Evolutionary conservation across 2,113 vertebrate species (phyloP).

Genomic region (Nicator chloris): DNA sequence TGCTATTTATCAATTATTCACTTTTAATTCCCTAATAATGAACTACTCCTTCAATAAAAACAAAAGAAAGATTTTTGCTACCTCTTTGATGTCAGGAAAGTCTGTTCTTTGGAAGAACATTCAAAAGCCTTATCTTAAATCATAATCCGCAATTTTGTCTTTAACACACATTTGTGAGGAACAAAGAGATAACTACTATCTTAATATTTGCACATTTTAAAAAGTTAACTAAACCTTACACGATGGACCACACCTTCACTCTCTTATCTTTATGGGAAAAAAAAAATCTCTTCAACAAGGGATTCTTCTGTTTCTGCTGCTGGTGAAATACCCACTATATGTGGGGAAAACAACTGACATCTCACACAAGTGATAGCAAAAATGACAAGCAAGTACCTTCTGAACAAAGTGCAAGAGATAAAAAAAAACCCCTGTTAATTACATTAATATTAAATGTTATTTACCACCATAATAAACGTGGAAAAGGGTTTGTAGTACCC

Average conservation of each 20-base stretch:
- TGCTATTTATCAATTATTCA: not conserved
- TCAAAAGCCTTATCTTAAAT: not conserved
- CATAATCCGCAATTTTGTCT: not conserved
- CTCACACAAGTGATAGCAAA: not conserved
- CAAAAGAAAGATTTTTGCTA: not conserved
- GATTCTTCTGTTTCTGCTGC: not conserved
- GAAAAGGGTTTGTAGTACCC: not conserved
- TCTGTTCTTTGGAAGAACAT: not conserved
- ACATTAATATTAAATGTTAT: not conserved
- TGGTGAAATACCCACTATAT: not conserved
- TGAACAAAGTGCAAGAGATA: not conserved
- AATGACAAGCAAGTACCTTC: not conserved
- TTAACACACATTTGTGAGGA: not conserved
- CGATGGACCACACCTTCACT: not conserved
- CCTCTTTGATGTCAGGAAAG: not conserved
- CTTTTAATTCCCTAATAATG: not conserved
- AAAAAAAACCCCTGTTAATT: not conserved
- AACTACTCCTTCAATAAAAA: not conserved
- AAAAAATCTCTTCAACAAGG: not conserved
- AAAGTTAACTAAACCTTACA: not conserved
- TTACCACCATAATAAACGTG: not conserved
- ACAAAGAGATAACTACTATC: not conserved
- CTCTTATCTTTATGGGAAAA: not conserved
- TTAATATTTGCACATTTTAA: not conserved
- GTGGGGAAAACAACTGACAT: not conserved